Conservation (phyloP, 2,797 vertebrate species). For the Notoglanidium macrostoma region DNA sequence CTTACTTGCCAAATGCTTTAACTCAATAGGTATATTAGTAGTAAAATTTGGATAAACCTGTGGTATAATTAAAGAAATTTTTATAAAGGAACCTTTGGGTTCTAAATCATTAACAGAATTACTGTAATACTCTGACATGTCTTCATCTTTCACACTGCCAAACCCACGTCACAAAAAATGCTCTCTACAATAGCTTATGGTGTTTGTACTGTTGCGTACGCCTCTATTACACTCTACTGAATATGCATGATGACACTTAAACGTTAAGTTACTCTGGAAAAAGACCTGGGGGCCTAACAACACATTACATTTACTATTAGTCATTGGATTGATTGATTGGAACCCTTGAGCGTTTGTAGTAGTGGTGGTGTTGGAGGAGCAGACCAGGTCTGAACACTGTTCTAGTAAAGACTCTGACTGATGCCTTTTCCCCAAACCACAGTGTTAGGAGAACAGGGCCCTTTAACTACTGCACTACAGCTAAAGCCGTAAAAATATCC, state of each 20-base stretch:
- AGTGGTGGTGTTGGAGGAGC: conserved; percentile 7
- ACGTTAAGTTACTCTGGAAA: conserved; percentile 9
- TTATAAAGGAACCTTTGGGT: background rate
- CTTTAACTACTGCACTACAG: conserved; percentile 36
- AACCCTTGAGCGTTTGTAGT: conserved; percentile 22
- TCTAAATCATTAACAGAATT: background rate
- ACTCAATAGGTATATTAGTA: background rate
- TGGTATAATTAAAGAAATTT: background rate
- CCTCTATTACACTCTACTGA: conserved; percentile 1
- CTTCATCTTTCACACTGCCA: background rate
- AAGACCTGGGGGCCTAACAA: conserved; percentile 18
- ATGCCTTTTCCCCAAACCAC: conserved; percentile 38
- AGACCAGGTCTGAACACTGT: conserved; percentile 2
- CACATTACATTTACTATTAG: conserved; percentile 24
- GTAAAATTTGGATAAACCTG: background rate
- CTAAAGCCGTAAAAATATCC: conserved; percentile 33
- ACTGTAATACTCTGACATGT: background rate
- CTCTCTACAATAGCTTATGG: background rate
- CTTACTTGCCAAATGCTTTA: background rate
- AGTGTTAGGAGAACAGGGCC: conserved; percentile 26
- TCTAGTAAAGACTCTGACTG: conserved; percentile 35
- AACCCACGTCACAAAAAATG: background rate
- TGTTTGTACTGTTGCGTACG: background rate
- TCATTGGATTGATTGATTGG: conserved; percentile 32
- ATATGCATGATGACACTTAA: conserved; percentile 20